A percentile compares a stretch with the other conserved stretches of the same genome.
phyloP scores from a whole-genome alignment of 2,888 invertebrate species.

The Parnassius glacialis region DNA sequence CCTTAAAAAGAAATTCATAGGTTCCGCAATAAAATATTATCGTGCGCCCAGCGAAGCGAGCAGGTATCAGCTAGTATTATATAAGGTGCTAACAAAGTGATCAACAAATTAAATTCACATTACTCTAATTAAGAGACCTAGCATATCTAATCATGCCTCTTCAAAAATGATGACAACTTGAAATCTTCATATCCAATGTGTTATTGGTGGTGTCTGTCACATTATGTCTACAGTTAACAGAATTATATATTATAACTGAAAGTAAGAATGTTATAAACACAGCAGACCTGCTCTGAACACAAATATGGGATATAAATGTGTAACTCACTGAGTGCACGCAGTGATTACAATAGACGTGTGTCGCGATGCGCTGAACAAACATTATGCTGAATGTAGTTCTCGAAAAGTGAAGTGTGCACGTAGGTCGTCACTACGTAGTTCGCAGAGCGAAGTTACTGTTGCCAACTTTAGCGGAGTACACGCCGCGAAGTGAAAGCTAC shows the following conservation, averaged over 20 bases:
- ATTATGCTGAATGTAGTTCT: constrained; percentile 72
- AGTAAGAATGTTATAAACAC: constrained; percentile 17
- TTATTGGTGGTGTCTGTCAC: background rate
- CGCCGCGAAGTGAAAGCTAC: constrained; percentile 78
- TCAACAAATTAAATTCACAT: constrained; percentile 6
- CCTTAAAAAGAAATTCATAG: no score
- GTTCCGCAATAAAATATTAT: no score
- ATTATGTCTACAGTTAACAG: constrained; percentile 8
- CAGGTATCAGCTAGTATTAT: no score
- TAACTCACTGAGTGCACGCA: constrained; percentile 80
- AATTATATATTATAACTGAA: constrained; percentile 7
- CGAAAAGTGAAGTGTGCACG: constrained; percentile 73
- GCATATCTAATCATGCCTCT: background rate
- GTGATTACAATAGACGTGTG: constrained; percentile 77
- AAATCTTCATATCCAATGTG: background rate
- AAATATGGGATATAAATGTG: constrained; percentile 73
- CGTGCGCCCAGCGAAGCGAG: no score
- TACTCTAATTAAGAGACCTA: constrained; percentile 1
- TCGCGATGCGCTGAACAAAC: constrained; percentile 70
- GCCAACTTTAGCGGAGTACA: constrained; percentile 73
- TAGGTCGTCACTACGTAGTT: constrained; percentile 75
- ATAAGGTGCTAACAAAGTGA: constrained; percentile 6
- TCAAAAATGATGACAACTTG: background rate
- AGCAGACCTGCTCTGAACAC: constrained; percentile 53
- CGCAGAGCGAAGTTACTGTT: constrained; percentile 74